These are phyloP conservation scores for Synaphobranchus kaupii DNA, from an alignment of 2,797 vertebrate species.

Conservation along the genomic window DNA sequence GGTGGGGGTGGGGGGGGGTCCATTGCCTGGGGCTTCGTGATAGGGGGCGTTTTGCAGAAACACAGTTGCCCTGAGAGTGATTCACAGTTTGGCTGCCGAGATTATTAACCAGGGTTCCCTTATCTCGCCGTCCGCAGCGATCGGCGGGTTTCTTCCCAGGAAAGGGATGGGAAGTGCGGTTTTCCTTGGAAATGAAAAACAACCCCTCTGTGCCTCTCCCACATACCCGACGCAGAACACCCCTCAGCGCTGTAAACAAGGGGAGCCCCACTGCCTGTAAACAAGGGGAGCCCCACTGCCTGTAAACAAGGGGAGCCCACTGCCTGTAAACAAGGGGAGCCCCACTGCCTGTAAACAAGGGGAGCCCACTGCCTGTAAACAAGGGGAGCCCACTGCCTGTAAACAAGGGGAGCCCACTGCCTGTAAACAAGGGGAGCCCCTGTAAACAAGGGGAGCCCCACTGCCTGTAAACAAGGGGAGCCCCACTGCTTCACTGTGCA, in stretches of 20 bases:
- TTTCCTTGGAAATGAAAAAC: slow-evolving; percentile 12
- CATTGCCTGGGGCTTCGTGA: slow-evolving; percentile 44
- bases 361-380: no score
- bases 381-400: no score
- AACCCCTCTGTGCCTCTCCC: not conserved
- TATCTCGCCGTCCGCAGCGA: slow-evolving; percentile 44
- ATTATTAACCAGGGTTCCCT: slow-evolving; percentile 36
- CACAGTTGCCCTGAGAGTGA: slow-evolving; percentile 14
- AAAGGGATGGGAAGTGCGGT: slow-evolving; percentile 16
- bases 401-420: no score
- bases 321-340: no score
- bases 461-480: not conserved
- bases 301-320: no score
- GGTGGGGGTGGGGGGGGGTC: not conserved
- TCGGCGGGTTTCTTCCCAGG: slow-evolving; percentile 38
- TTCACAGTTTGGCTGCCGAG: slow-evolving; percentile 26
- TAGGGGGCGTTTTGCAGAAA: slow-evolving; percentile 36
- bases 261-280: not conserved
- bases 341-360: no score
- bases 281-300: not conserved
- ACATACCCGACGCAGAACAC: not conserved
- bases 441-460: not conserved
- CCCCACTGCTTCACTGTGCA: not conserved
- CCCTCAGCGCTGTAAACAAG: not conserved
- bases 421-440: no score